These are phyloP conservation scores for Caenorhabditis becei DNA, from an alignment of 2,888 invertebrate genomes.

Conservation along the genomic window DNA sequence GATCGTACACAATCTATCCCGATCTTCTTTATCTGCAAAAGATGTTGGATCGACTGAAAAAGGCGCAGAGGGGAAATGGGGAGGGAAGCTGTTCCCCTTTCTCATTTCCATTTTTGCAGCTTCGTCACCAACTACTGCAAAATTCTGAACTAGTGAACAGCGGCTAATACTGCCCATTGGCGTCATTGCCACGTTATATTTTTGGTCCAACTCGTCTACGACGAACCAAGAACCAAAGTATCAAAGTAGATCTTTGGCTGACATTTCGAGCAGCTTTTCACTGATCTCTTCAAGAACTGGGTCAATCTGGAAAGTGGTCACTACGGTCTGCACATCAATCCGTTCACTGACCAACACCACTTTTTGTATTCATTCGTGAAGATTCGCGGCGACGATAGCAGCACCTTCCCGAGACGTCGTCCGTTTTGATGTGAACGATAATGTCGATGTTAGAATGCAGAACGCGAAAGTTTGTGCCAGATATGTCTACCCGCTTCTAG, in stretches of 20 bases:
- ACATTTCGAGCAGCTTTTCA: too few species aligned
- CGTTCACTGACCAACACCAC: slow-evolving; percentile 37
- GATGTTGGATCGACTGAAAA: neutral
- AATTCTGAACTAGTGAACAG: neutral
- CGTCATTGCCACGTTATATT: slow-evolving; percentile 2
- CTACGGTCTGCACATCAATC: slow-evolving; percentile 7
- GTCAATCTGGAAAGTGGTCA: neutral
- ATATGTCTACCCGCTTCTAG: neutral
- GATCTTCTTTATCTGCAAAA: neutral
- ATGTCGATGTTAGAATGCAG: slow-evolving; percentile 22
- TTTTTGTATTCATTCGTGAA: slow-evolving; percentile 28
- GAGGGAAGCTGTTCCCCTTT: neutral
- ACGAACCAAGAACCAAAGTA: slow-evolving; percentile 15
- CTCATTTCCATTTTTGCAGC: neutral
- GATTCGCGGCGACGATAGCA: slow-evolving; percentile 29
- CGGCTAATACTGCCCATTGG: neutral
- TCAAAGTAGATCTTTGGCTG: neutral
- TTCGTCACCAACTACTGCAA: neutral
- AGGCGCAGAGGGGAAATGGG: neutral
- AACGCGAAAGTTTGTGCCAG: slow-evolving; percentile 14
- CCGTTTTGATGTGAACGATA: slow-evolving; percentile 10
- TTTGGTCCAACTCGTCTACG: neutral
- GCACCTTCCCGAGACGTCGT: slow-evolving; percentile 1
- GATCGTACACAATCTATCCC: neutral
- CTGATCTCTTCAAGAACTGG: too few species aligned